These are phyloP conservation scores for Biston stratarius DNA, from an alignment of 2,888 invertebrate genomes.

Conservation along the genomic window DNA sequence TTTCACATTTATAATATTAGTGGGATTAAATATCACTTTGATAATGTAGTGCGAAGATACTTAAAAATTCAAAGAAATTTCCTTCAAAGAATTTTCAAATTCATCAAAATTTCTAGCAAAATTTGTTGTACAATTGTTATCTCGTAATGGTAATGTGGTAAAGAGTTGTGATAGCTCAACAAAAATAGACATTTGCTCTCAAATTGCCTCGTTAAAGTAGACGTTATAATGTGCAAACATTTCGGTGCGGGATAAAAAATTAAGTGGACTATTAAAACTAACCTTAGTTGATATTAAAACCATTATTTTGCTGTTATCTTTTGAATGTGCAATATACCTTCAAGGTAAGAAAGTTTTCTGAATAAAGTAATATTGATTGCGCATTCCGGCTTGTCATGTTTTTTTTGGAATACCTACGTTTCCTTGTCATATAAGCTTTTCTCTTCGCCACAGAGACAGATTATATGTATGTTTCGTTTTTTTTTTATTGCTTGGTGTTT, in stretches of 20 bases:
- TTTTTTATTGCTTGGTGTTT: too few species aligned
- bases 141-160: background rate
- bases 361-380: background rate
- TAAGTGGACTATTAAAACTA: constrained; percentile 12
- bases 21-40: too few species aligned
- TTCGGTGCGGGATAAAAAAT: constrained; percentile 19
- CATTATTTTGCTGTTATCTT: constrained; percentile 20
- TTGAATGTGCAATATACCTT: constrained; percentile 14
- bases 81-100: background rate
- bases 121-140: background rate
- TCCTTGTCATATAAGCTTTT: too few species aligned
- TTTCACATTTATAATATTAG: too few species aligned
- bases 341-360: constrained; percentile 7
- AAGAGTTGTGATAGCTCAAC: constrained; percentile 3
- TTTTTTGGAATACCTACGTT: background rate
- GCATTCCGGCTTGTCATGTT: background rate
- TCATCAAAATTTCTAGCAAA: background rate
- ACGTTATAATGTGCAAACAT: constrained; percentile 16
- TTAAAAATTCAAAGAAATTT: background rate
- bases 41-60: too few species aligned
- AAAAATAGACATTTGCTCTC: constrained; percentile 11
- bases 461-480: too few species aligned
- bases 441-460: too few species aligned
- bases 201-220: constrained; percentile 11
- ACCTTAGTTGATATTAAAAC: constrained; percentile 20